Evolutionary conservation across 1,140 invertebrate species (phyloP).

Genomic region (Drosophila melanica): DNA sequence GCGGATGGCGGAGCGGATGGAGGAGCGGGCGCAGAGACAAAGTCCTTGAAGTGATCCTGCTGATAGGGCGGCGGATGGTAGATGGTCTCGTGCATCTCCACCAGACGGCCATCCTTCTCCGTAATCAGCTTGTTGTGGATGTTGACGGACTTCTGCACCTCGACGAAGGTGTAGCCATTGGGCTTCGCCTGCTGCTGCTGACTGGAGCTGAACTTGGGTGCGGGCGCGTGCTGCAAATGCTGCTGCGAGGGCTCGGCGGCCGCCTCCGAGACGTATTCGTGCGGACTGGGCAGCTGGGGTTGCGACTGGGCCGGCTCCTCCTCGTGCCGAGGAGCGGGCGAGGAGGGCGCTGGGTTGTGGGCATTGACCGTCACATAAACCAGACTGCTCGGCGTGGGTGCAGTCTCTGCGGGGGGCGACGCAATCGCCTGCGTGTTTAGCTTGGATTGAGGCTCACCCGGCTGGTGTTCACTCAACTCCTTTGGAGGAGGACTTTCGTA

Average conservation of each 20-base stretch:
- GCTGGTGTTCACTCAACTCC: slow-evolving; percentile 26
- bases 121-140: slow-evolving; percentile 82
- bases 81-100: slow-evolving; percentile 80
- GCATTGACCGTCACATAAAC: slow-evolving; percentile 71
- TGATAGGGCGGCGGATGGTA: slow-evolving; percentile 60
- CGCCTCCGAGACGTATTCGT: slow-evolving; percentile 68
- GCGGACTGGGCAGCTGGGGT: slow-evolving; percentile 46
- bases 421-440: slow-evolving; percentile 63
- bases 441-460: slow-evolving; percentile 9
- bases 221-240: slow-evolving; percentile 43
- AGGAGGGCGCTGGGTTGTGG: slow-evolving; percentile 12
- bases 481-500: slow-evolving; percentile 20
- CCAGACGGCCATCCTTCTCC: slow-evolving; percentile 71
- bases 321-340: slow-evolving; percentile 12
- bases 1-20: neutral
- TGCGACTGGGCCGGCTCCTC: neutral
- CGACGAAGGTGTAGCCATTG: slow-evolving; percentile 85
- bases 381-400: slow-evolving; percentile 56
- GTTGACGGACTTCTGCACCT: slow-evolving; percentile 86
- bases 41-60: slow-evolving; percentile 34
- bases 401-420: slow-evolving; percentile 22
- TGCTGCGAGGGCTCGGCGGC: slow-evolving; percentile 61
- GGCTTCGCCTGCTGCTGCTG: slow-evolving; percentile 34
- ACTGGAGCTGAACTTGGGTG: neutral
- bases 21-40: slow-evolving; percentile 12